These are phyloP conservation scores for Aporrectodea caliginosa DNA, from an alignment of 1,140 invertebrate genomes.

Conservation along the genomic window DNA sequence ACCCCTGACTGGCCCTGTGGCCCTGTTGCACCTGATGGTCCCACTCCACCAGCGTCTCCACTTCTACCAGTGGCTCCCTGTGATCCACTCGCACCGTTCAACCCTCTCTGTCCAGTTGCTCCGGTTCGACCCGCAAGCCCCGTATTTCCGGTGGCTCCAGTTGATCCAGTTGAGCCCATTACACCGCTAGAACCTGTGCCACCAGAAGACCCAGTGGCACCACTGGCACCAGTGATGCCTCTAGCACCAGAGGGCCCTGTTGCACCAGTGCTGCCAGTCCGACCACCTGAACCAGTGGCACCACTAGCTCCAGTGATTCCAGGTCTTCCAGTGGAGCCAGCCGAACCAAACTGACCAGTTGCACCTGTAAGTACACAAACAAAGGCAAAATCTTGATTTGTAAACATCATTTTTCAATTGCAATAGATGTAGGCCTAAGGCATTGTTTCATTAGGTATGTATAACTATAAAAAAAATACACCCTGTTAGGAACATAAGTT, in stretches of 20 bases:
- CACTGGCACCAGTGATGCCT: not conserved
- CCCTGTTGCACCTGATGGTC: not conserved
- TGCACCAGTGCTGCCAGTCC: slow-evolving; percentile 6
- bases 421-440: too few species aligned
- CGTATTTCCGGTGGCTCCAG: not conserved
- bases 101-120: not conserved
- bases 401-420: too few species aligned
- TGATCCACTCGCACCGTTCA: not conserved
- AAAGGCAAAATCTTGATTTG: too few species aligned
- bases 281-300: not conserved
- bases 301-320: not conserved
- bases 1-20: not conserved
- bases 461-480: too few species aligned
- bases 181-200: not conserved
- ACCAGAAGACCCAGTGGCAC: not conserved
- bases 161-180: not conserved
- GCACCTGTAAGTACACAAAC: too few species aligned
- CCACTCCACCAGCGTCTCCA: not conserved
- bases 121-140: slow-evolving; percentile 9
- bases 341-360: not conserved
- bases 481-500: too few species aligned
- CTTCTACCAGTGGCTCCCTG: not conserved
- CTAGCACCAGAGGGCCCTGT: not conserved
- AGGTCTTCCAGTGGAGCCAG: slow-evolving; percentile 6
- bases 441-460: too few species aligned